Evolutionary conservation across 1,140 invertebrate species (phyloP).

Genomic region (Drosophila ficusphila): DNA sequence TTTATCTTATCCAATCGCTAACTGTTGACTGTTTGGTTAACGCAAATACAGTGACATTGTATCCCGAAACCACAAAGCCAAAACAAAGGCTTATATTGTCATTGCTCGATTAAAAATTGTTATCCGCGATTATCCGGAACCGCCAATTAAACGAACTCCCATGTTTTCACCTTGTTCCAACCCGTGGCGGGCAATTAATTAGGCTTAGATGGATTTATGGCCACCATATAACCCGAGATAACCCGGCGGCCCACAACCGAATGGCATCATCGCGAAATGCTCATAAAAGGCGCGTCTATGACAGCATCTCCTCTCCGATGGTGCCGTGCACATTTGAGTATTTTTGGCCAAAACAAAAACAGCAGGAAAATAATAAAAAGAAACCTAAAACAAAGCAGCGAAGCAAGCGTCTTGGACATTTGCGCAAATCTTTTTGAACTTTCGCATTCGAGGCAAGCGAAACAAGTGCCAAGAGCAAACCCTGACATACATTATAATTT

Average conservation of each 20-base stretch:
- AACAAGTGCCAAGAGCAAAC: slow-evolving; percentile 79
- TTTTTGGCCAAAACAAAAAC: slow-evolving; percentile 63
- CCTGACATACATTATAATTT: slow-evolving; percentile 76
- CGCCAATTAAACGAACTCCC: slow-evolving; percentile 32
- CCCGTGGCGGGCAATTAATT: slow-evolving; percentile 32
- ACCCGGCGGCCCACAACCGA: slow-evolving; percentile 46
- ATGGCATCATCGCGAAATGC: slow-evolving; percentile 73
- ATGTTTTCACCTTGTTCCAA: slow-evolving; percentile 52
- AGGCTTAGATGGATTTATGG: slow-evolving; percentile 42
- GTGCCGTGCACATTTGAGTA: slow-evolving; percentile 45
- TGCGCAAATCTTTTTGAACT: slow-evolving; percentile 78
- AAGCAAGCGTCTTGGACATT: slow-evolving; percentile 51
- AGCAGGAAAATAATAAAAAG: slow-evolving; percentile 4
- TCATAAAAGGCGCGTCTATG: slow-evolving; percentile 79
- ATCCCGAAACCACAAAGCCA: neutral
- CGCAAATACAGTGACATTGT: too few species aligned
- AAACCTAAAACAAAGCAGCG: slow-evolving; percentile 23
- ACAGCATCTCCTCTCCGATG: slow-evolving; percentile 62
- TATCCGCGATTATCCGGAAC: slow-evolving; percentile 54
- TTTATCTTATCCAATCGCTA: too few species aligned
- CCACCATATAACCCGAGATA: slow-evolving; percentile 39
- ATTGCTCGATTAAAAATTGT: slow-evolving; percentile 18
- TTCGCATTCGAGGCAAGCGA: slow-evolving; percentile 56
- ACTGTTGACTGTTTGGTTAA: too few species aligned
- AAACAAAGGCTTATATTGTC: neutral